Percentiles rank a stretch among this genome's conserved stretches.
phyloP scores from a whole-genome alignment of 2,888 invertebrate genomes.

The Eilema caniola region DNA sequence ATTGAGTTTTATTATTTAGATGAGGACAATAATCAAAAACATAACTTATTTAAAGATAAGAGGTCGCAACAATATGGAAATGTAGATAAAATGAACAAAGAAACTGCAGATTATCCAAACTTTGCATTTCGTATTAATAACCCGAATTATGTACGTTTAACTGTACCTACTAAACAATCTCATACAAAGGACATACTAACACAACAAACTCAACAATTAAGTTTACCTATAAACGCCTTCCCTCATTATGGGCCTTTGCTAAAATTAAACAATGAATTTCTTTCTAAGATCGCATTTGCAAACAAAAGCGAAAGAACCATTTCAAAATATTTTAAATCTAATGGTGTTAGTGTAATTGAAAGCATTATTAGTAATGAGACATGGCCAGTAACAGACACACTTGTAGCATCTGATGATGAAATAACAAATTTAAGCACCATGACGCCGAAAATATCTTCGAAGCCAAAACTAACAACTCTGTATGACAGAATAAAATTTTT shows the following conservation, averaged over 20 bases:
- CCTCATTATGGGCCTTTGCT: background rate
- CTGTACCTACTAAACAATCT: conserved; percentile 31
- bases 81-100: conserved; percentile 26
- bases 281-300: background rate
- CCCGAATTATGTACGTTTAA: conserved; percentile 20
- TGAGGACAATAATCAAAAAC: conserved; percentile 35
- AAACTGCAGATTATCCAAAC: conserved; percentile 44
- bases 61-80: conserved; percentile 21
- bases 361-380: conserved; percentile 28
- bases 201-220: background rate
- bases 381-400: conserved; percentile 33
- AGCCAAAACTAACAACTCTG: conserved; percentile 37
- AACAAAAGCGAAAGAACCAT: background rate
- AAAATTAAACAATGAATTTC: background rate
- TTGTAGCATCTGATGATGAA: conserved; percentile 6
- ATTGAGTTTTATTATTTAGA: conserved; percentile 81
- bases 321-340: background rate
- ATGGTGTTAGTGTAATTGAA: background rate
- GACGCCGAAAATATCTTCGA: background rate
- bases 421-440: conserved; percentile 7
- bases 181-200: conserved; percentile 23
- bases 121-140: conserved; percentile 55
- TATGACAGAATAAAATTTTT: conserved; percentile 79
- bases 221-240: background rate
- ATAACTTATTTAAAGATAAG: conserved; percentile 8